Evolutionary conservation across 1,140 invertebrate species (phyloP), one percentile per base, ranked within the genome.

Genomic region (Drosophila parvula): DNA sequence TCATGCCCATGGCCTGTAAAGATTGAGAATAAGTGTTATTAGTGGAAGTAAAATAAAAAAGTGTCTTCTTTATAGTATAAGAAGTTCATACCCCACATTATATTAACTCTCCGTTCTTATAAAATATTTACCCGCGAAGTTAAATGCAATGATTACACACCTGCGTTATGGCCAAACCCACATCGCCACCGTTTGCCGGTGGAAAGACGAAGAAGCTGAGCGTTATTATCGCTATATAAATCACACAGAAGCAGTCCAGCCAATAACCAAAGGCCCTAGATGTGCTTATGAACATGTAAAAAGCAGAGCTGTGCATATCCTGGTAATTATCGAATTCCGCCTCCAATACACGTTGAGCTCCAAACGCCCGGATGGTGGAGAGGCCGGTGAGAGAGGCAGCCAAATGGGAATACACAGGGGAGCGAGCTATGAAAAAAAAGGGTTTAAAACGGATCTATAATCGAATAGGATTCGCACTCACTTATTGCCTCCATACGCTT

Each of bases 401-500:
- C 59, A 99, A 93, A 90, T 99, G 97, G 10, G 96, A 96, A 92
- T 97, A 97, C 16, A 98, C 94, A 0, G 97, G 97, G 92, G 95
- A 96, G 51, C 95, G 94, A 60, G 95, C 95, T 96, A 85, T 14
- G 5, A 43, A 53, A 48, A n/a, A 51, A 9, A 22, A 30, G 16
- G 8, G 6, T 22, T 22, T 0, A 67, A 53, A 40, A 45, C 0
- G 50, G 9, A 27, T 56, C 18, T 1, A 56, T 16, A 18, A n/a
- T 4, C 7, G 0, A 32, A 0, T 36, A 3, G 5, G 3, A 12
- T 11, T 3, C 0, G 0, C 3, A 95, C 95, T 96, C 94, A 98
- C 97, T 96, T 83, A 96, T 95, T 89, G 96, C 97, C 94, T 98
- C 97, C 74, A 98, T 93, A 64, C 97, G 94, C 92, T 98, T 98